Evolutionary conservation across 2,888 invertebrate species (phyloP), one percentile per base, ranked within the genome.

Genomic region (Hypena proboscidalis): DNA sequence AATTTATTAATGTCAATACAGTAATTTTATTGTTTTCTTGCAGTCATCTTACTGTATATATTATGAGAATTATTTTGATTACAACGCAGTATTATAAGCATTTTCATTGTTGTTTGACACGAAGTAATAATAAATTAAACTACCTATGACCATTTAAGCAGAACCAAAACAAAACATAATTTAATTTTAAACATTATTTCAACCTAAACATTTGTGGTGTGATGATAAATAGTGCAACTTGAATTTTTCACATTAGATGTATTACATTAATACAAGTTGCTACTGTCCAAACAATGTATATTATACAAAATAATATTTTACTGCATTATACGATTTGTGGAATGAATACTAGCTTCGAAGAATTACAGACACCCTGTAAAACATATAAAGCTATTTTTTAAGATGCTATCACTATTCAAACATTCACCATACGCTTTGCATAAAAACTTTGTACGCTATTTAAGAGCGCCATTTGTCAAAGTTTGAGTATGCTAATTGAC

Each of bases 1-100:
- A 57, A 54, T 60, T 60, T 60, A 62, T 61, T 61, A 17, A 23
- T 35, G 42, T 47, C 39, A 34, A 31, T 57, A 37, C 21, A 26
- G n/a, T 49, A n/a, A n/a, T n/a, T n/a, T n/a, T 32, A 23, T 41
- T 42, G 22, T 8, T 13, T 31, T 11, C 7, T 23, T 39, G 6
- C 15, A 36, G 40, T 48, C 10, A 13, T 7, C 39, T 31, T 43
- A 19, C n/a, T 13, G 1, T 36, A 30, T 19, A 37, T 21, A 44
- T 17, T 20, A 29, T 5, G 44, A 11, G 25, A 25, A 25, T 4
- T 25, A 9, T 25, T 25, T 25, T 25, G 6, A 25, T 11, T 25
- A 25, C 7, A n/a, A 8, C n/a, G 8, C 8, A n/a, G 6, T 11
- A 4, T 23, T 23, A n/a, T 23, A 8, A 23, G 23, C 11, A 25